Percentiles rank a stretch among this genome's conserved stretches.
These are phyloP conservation scores for Calyptomena viridis DNA, from an alignment of 2,113 vertebrate species.

Conservation along the genomic window DNA sequence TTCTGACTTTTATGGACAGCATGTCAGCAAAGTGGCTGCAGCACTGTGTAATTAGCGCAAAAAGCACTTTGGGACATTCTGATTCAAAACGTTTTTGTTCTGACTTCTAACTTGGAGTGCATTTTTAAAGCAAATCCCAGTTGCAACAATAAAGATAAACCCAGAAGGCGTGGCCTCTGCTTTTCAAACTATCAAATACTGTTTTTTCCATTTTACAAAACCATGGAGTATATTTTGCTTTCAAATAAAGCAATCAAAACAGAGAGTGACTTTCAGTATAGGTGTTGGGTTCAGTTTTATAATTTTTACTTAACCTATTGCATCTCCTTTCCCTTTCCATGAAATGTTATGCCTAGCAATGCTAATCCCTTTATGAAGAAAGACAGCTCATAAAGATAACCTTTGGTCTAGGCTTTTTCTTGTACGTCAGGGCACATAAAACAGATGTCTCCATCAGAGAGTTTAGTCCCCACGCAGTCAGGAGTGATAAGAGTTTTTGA, in stretches of 20 bases:
- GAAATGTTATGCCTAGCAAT: neutral
- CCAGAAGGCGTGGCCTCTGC: neutral
- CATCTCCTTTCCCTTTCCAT: neutral
- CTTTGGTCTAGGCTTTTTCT: constrained; percentile 23
- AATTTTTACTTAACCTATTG: neutral
- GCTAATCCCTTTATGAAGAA: constrained; percentile 47
- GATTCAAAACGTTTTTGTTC: neutral
- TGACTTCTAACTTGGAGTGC: fast-evolving
- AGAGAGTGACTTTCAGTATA: neutral
- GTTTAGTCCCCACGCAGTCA: neutral
- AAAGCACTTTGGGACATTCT: neutral
- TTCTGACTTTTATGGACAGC: neutral
- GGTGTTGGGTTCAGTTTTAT: neutral
- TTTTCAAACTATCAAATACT: neutral
- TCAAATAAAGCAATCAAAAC: neutral
- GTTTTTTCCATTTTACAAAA: neutral
- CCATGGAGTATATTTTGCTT: neutral
- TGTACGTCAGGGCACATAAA: neutral
- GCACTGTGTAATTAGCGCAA: neutral
- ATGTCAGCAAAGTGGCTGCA: neutral
- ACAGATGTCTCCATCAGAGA: neutral
- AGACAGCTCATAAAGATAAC: constrained; percentile 38
- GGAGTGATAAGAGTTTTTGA: neutral
- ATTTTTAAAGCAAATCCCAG: neutral
- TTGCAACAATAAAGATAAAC: neutral